These are phyloP conservation scores for Clistopyga incitator DNA, from an alignment of 2,888 invertebrate genomes.

Conservation along the genomic window DNA sequence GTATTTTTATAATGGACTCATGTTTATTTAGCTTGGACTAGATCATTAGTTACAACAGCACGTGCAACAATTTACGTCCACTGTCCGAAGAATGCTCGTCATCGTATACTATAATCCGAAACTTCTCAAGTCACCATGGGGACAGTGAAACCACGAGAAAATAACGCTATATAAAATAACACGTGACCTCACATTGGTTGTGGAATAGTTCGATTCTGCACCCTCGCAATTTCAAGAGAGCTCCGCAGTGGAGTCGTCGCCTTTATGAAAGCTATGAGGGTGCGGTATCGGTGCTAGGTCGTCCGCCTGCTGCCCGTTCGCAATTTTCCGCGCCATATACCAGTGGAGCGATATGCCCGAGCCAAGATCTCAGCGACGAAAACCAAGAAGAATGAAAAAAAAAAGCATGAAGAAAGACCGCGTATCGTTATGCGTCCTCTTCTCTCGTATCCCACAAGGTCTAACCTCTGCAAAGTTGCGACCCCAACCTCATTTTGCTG, in stretches of 20 bases:
- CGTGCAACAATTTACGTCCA: constrained; percentile 7
- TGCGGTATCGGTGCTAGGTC: constrained; percentile 53
- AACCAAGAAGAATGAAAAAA: constrained; percentile 26
- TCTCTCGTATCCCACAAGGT: constrained; percentile 36
- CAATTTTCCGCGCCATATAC: constrained; percentile 73
- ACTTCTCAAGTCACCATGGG: constrained; percentile 1
- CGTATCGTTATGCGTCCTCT: constrained; percentile 43
- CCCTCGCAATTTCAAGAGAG: constrained; percentile 51
- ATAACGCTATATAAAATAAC: background rate
- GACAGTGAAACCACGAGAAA: background rate
- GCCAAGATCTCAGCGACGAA: constrained; percentile 54
- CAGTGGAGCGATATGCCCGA: constrained; percentile 59
- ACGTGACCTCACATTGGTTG: background rate
- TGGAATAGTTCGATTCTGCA: constrained; percentile 9
- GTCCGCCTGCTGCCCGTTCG: constrained; percentile 57
- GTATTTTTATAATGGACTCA: background rate
- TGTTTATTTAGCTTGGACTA: background rate
- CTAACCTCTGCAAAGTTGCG: constrained; percentile 25
- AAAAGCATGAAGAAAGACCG: constrained; percentile 48
- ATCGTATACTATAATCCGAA: constrained; percentile 12
- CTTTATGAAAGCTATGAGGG: constrained; percentile 63
- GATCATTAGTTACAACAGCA: constrained; percentile 5
- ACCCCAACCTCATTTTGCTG: constrained; percentile 45
- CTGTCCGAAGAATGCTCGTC: background rate
- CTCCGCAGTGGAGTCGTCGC: constrained; percentile 49